Conservation (phyloP, 1,140 invertebrate species). For the Neodiprion virginianus region DNA sequence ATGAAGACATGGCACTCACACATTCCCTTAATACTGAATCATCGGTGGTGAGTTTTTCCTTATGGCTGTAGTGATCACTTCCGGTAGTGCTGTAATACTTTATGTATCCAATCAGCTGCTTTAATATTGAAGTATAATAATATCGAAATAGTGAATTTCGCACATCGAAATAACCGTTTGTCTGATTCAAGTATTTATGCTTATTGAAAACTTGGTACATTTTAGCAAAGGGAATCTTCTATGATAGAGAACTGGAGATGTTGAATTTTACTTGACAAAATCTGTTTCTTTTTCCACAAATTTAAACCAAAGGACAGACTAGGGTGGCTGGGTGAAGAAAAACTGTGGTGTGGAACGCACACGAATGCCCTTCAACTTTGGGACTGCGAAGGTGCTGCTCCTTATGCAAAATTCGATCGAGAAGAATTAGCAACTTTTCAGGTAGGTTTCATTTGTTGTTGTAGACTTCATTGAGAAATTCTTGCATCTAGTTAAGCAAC, state of each 20-base stretch:
- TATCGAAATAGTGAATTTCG: neutral
- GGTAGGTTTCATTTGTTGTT: conserved; percentile 25
- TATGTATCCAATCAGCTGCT: too few species aligned
- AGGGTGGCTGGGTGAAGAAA: conserved; percentile 57
- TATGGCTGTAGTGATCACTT: neutral
- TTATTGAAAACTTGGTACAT: too few species aligned
- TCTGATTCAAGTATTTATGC: too few species aligned
- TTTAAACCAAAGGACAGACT: conserved; percentile 53
- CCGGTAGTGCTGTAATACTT: neutral
- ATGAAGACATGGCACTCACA: conserved; percentile 82
- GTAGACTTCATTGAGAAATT: too few species aligned
- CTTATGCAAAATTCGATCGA: conserved; percentile 65
- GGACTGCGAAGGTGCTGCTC: conserved; percentile 68
- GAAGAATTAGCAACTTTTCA: conserved; percentile 45
- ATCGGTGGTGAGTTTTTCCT: conserved; percentile 70
- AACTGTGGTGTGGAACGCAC: conserved; percentile 73
- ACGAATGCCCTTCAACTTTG: conserved; percentile 77
- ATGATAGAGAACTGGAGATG: too few species aligned
- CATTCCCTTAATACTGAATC: conserved; percentile 85
- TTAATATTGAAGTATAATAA: too few species aligned
- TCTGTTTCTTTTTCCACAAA: neutral
- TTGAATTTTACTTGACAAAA: too few species aligned
- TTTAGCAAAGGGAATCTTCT: too few species aligned
- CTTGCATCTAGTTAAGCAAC: neutral
- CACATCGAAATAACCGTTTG: neutral